Base-by-base conservation (phyloP, 2,113 vertebrate genomes). In the Tiliqua scincoides region DNA sequence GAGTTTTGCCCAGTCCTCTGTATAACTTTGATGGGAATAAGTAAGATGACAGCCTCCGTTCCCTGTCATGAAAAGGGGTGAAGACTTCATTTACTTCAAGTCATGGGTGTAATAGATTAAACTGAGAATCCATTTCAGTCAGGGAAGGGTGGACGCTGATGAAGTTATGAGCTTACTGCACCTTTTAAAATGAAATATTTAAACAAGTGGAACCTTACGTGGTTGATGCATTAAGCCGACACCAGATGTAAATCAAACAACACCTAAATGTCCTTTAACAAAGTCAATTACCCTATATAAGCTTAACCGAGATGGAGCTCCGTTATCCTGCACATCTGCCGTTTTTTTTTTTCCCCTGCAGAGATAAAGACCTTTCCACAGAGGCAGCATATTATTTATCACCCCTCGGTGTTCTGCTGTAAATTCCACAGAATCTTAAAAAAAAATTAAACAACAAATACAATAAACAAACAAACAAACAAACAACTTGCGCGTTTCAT, bases 101-200 rank as follows among this genome's bases (percentile, higher is more conserved):
- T 82, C 77, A 10, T 3, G 35, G 86, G 83, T 81, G 65, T 87
- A 79, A 92, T 83, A 90, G 79, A 91, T 70, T 82, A 89, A 85
- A 65, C 84, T 83, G 18, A 88, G 91, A 89, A 90, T 81, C 84
- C 90, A 85, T 92, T 92, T 90, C 91, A 90, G 95, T 93, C 43
- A 25, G 57, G 84, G 86, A 89, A 93, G 91, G 88, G 88, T 87
- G 87, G 88, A 87, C 76, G 83, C 74, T 91, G 90, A 88, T 83
- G 88, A 93, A 94, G 91, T 92, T 91, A 93, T 59, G 43, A 91
- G 91, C 87, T 87, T 83, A 87, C 87, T 88, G 86, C 86, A 73
- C 90, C 92, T 95, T 96, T 94, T 93, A 94, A 91, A 91, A 92
- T 93, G 93, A 95, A 95, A 94, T 92, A 94, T 93, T 96, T 95